Evolutionary conservation across 1,140 invertebrate genomes (phyloP).

Genomic region (Cecropterus lyciades): DNA sequence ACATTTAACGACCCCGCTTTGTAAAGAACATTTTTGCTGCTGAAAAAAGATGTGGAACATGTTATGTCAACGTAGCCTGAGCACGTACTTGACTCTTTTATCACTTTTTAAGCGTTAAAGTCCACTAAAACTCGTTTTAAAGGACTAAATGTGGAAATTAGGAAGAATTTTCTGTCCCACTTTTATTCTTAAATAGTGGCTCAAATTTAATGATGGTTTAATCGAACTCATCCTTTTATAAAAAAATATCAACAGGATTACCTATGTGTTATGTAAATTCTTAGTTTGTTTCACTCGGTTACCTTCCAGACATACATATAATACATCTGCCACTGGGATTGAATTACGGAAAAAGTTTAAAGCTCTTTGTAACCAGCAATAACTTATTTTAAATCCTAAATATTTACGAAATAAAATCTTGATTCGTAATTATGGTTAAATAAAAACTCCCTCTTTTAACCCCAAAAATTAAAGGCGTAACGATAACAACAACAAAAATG

Average conservation of each 20-base stretch:
- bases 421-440: conserved; percentile 15
- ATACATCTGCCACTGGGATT: conserved; percentile 7
- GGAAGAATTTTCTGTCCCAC: conserved; percentile 22
- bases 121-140: conserved; percentile 35
- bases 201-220: neutral
- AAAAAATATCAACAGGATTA: no score
- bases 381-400: conserved; percentile 13
- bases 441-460: conserved; percentile 10
- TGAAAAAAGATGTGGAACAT: conserved; percentile 36
- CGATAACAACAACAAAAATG: conserved; percentile 32
- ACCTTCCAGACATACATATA: no score
- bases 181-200: conserved; percentile 6
- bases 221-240: neutral
- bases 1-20: conserved; percentile 32
- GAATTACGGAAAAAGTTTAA: neutral
- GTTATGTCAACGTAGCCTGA: conserved; percentile 30
- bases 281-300: no score
- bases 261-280: no score
- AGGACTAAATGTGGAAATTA: conserved; percentile 34
- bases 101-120: conserved; percentile 36
- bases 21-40: conserved; percentile 33
- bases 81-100: conserved; percentile 37
- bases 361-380: conserved; percentile 6
- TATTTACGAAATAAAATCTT: conserved; percentile 2
- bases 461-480: conserved; percentile 21